These are phyloP conservation scores for Zalophus californianus DNA, from an alignment of 2,797 vertebrate species.

Conservation along the genomic window DNA sequence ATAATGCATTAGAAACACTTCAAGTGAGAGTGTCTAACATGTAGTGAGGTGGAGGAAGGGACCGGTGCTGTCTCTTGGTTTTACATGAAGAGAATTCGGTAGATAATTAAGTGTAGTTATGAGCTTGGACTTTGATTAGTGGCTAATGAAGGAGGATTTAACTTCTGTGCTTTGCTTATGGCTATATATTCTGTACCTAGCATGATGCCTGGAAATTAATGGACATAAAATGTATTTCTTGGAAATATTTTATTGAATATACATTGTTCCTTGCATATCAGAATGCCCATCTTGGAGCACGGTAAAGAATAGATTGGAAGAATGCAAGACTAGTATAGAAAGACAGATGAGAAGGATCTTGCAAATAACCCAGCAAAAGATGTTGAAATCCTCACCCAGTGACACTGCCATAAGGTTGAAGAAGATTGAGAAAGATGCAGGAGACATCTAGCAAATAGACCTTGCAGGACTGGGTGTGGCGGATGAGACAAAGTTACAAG, in stretches of 20 bases:
- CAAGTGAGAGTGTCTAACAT: neutral
- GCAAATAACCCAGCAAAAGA: neutral
- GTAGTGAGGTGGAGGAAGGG: neutral
- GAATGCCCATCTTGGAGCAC: neutral
- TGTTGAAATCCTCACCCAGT: neutral
- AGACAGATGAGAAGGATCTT: neutral
- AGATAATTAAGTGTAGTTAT: neutral
- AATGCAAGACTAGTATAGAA: neutral
- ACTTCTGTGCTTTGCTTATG: neutral
- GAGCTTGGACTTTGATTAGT: neutral
- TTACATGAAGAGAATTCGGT: neutral
- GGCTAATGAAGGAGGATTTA: neutral
- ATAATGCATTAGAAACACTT: neutral
- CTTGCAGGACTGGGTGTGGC: no score
- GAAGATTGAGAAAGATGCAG: neutral
- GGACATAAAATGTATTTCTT: neutral
- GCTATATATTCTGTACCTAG: neutral
- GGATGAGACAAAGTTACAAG: neutral
- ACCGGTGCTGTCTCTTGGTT: neutral
- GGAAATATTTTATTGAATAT: constrained; percentile 12
- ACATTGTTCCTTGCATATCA: neutral
- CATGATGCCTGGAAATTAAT: neutral
- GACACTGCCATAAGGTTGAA: neutral
- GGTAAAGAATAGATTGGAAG: neutral
- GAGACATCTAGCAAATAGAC: neutral